These are phyloP conservation scores for Prinia subflava DNA, from an alignment of 2,113 vertebrate species.

Conservation along the genomic window DNA sequence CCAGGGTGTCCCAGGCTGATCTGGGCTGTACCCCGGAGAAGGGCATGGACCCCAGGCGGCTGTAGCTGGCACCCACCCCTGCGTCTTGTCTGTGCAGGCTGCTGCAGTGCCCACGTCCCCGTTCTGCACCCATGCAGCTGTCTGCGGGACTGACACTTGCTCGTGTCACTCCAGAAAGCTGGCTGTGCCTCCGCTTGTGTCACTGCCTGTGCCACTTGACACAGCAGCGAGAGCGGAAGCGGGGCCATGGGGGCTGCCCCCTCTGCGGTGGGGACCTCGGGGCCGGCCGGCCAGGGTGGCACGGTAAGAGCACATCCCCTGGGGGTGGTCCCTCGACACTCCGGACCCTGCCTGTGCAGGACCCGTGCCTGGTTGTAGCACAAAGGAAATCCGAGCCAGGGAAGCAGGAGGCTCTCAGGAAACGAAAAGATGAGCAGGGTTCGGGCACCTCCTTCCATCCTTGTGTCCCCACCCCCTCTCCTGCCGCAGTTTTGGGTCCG, in stretches of 20 bases:
- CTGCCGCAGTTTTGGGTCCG: background rate
- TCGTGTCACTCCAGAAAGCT: background rate
- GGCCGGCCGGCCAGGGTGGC: background rate
- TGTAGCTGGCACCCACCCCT: background rate
- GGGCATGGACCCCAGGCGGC: background rate
- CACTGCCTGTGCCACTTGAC: background rate
- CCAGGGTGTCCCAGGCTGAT: background rate
- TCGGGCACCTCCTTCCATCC: background rate
- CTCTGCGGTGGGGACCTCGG: background rate
- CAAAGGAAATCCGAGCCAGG: background rate
- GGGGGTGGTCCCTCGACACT: background rate
- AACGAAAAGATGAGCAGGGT: background rate
- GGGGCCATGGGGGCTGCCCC: background rate
- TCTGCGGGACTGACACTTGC: background rate
- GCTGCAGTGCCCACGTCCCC: fast-evolving
- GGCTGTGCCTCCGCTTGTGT: background rate
- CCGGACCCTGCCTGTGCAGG: background rate
- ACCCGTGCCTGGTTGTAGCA: background rate
- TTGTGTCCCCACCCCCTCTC: background rate
- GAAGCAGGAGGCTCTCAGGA: background rate
- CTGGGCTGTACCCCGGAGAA: background rate
- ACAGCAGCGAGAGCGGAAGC: fast-evolving
- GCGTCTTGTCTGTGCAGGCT: background rate
- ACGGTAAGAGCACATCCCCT: background rate
- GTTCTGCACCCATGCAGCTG: background rate